Base-by-base conservation (phyloP, 2,797 vertebrate genomes). In the Oreonectes daqikongensis region DNA sequence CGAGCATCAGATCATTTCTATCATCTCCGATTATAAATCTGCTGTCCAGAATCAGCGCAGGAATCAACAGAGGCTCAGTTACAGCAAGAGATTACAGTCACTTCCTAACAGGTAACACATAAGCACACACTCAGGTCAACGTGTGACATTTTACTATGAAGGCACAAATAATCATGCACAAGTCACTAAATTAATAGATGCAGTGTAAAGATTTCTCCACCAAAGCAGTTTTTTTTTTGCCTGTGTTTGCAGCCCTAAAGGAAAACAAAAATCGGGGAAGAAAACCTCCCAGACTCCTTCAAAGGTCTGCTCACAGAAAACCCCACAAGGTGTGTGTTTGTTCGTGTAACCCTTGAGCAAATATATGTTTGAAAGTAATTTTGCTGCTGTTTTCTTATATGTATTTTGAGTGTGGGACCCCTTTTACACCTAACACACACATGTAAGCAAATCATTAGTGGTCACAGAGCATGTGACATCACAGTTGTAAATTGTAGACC, bases 21-120 rank as follows among this genome's bases (percentile, higher is more conserved):
- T 99, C 48, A 96, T 99, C 86, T 96, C 96, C 0, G 96, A 99
- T 87, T 93, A 94, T 90, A 99, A 99, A 87, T 94, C 95, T 20
- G 95, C 95, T 40, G 64, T 97, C 83, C 97, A 96, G 84, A 94
- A 93, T 40, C 96, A 96, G 81, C 94, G 93, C 79, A 94, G 96
- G 65, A 74, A 86, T 72, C 91, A 84, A n/a, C 95, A 90, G 85
- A 91, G 93, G 75, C 88, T 94, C 35, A 93, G 87, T 63, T 97
- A 95, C 92, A 93, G 93, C 83, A 94, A 94, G 69, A 90, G 93
- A 42, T 90, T 97, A 73, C 79, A 81, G n/a, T 57, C 76, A 0
- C 1, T 17, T 9, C 75, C 75, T 15, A 64, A 68, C 22, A 81
- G 84, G 84, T 85, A 69, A 35, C 38, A 52, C 24, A 11, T 10